phyloP scores from a whole-genome alignment of 2,888 invertebrate species.

The Drosophila colorata region DNA sequence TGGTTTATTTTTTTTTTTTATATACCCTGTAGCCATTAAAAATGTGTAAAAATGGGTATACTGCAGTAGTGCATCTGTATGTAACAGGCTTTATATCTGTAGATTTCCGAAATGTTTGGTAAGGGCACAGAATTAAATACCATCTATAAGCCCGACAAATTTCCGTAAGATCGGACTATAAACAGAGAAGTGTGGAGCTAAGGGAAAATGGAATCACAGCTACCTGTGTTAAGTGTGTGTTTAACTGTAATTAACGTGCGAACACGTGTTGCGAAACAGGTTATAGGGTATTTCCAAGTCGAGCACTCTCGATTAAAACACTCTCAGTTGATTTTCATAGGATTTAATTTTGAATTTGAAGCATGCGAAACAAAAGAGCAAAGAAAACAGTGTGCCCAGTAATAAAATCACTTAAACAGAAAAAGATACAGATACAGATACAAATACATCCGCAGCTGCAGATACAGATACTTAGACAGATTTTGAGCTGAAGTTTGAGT shows the following conservation, averaged over 20 bases:
- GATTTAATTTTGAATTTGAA: conserved; percentile 67
- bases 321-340: conserved; percentile 23
- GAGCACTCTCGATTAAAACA: background rate
- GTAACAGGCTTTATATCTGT: too few species aligned
- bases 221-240: too few species aligned
- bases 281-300: background rate
- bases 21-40: conserved; percentile 6
- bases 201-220: background rate
- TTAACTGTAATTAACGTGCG: too few species aligned
- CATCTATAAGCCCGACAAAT: background rate
- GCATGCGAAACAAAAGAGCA: conserved; percentile 52
- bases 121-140: too few species aligned
- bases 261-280: too few species aligned
- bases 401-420: conserved; percentile 68
- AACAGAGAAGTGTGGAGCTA: background rate
- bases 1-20: conserved; percentile 45
- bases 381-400: conserved; percentile 52
- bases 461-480: conserved; percentile 10
- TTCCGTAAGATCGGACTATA: background rate
- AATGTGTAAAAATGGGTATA: background rate
- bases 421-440: conserved; percentile 19
- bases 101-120: too few species aligned
- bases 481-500: conserved; percentile 3
- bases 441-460: conserved; percentile 19
- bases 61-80: background rate